These are phyloP conservation scores for Antechinus stuartii DNA, from an alignment of 2,113 vertebrate genomes.

Conservation along the genomic window DNA sequence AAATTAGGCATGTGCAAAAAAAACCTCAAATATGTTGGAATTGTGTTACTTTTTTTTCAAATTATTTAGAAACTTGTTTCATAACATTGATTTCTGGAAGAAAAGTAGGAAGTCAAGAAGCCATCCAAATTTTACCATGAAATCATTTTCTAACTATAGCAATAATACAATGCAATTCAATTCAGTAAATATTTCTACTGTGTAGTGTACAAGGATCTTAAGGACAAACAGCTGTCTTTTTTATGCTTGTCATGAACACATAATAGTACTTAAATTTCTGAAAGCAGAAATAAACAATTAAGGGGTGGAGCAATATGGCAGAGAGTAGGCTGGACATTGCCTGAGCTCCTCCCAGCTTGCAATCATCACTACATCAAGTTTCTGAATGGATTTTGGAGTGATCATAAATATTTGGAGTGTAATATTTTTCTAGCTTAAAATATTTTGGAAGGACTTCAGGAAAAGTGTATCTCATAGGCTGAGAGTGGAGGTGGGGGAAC, in stretches of 20 bases:
- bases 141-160: not conserved
- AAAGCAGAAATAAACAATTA: not conserved
- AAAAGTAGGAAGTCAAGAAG: conserved; percentile 6
- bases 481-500: too few relatives aligned
- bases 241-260: not conserved
- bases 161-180: not conserved
- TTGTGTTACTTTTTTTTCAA: not conserved
- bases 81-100: not conserved
- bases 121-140: not conserved
- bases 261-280: not conserved
- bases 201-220: not conserved
- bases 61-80: not conserved
- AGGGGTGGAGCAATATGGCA: too few relatives aligned
- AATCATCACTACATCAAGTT: too few relatives aligned
- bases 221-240: not conserved
- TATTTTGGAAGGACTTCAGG: too few relatives aligned
- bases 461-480: too few relatives aligned
- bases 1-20: not conserved
- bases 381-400: too few relatives aligned
- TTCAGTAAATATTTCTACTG: not conserved
- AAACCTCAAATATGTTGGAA: not conserved
- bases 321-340: too few relatives aligned
- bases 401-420: too few relatives aligned
- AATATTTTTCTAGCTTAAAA: too few relatives aligned
- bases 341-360: too few relatives aligned